A percentile compares a stretch with the other conserved stretches of the same genome.
Evolutionary conservation across 1,140 invertebrate species (phyloP).

Genomic region (Episyrphus balteatus): DNA sequence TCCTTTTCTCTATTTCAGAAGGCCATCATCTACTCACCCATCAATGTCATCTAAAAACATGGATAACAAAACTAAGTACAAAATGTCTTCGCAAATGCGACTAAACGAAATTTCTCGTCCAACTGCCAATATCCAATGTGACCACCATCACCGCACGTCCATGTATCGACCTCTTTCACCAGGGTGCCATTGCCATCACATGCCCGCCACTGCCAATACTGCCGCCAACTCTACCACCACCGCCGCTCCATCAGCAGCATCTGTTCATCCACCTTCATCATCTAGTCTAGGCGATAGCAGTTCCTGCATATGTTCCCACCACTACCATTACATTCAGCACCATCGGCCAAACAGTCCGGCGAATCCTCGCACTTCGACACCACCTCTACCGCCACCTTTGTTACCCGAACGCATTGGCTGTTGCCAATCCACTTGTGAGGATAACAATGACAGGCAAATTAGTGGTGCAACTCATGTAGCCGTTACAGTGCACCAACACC

Average conservation of each 20-base stretch:
- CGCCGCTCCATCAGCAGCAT: neutral
- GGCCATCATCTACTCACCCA: too few relatives aligned
- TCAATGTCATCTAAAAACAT: too few relatives aligned
- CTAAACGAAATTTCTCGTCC: too few relatives aligned
- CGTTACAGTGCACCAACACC: slow-evolving; percentile 28
- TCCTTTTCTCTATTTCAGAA: too few relatives aligned
- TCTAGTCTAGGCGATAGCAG: neutral
- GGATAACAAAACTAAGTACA: too few relatives aligned
- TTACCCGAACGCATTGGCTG: slow-evolving; percentile 12
- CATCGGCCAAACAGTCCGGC: slow-evolving; percentile 13
- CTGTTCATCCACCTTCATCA: neutral
- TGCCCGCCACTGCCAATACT: neutral
- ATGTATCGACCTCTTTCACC: too few relatives aligned
- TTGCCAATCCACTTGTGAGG: slow-evolving; percentile 8
- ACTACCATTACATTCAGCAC: slow-evolving; percentile 35
- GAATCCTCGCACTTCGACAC: neutral
- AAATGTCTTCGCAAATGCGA: too few relatives aligned
- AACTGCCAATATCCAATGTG: too few relatives aligned
- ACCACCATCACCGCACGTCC: too few relatives aligned
- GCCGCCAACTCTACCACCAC: neutral
- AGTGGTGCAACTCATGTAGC: slow-evolving; percentile 4
- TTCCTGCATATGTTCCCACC: slow-evolving; percentile 14
- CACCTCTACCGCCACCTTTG: neutral
- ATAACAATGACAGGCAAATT: slow-evolving; percentile 7
- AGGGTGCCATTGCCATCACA: slow-evolving; percentile 1